A percentile compares a stretch with the other conserved stretches of the same genome.
Evolutionary conservation across 2,888 invertebrate genomes (phyloP).

Genomic region (Orchesellides sinensis): DNA sequence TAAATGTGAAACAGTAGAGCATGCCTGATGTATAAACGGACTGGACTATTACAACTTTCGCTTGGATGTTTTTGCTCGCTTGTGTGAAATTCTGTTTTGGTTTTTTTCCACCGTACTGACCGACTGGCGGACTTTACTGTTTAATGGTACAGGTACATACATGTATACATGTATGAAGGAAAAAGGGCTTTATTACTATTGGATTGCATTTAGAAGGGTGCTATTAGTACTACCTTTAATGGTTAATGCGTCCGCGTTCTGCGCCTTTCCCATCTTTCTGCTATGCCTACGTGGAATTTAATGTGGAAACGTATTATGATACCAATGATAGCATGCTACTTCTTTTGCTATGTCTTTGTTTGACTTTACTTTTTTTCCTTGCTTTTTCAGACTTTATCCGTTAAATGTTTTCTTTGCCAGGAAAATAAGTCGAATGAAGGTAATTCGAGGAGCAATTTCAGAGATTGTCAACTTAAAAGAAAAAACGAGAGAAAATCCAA

Average conservation of each 20-base stretch:
- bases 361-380: conserved; percentile 3
- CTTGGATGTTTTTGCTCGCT: background rate
- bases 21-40: background rate
- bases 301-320: conserved; percentile 16
- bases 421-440: conserved; percentile 25
- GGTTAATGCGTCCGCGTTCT: conserved; percentile 37
- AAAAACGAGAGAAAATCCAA: conserved; percentile 18
- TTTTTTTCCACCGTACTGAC: background rate
- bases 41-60: background rate
- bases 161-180: background rate
- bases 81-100: background rate
- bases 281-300: background rate
- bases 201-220: background rate
- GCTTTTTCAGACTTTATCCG: background rate
- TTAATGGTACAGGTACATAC: background rate
- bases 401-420: conserved; percentile 7
- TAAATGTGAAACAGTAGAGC: conserved; percentile 22
- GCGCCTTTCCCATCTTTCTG: background rate
- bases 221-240: conserved; percentile 26
- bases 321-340: conserved; percentile 13
- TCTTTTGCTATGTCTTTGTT: background rate
- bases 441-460: conserved; percentile 41
- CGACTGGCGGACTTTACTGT: background rate
- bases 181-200: background rate
- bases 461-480: conserved; percentile 30